Evolutionary conservation across 2,888 invertebrate species (phyloP).

Genomic region (Volucella inflata): DNA sequence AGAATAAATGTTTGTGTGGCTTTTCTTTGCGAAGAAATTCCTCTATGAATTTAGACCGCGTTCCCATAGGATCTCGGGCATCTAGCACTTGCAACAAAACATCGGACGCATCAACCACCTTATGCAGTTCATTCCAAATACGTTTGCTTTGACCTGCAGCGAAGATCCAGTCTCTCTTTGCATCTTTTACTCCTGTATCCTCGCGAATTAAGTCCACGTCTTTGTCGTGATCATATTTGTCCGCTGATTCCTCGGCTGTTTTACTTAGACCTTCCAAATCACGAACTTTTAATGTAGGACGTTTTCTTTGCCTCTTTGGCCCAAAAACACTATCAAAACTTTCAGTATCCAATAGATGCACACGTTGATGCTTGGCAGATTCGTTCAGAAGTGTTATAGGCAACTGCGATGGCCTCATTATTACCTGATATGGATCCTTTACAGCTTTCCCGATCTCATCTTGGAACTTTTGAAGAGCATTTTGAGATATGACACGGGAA

Average conservation of each 20-base stretch:
- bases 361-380: slow-evolving; percentile 93
- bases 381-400: slow-evolving; percentile 98
- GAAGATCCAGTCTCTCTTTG: slow-evolving; percentile 96
- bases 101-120: slow-evolving; percentile 99
- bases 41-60: slow-evolving; percentile 95
- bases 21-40: slow-evolving; percentile 97
- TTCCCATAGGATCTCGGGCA: slow-evolving; percentile 98
- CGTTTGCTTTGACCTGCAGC: slow-evolving; percentile 97
- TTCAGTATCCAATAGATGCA: slow-evolving; percentile 98
- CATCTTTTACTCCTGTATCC: slow-evolving; percentile 91
- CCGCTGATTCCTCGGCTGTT: slow-evolving; percentile 88
- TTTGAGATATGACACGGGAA: slow-evolving; percentile 97
- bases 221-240: slow-evolving; percentile 91
- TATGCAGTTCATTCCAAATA: slow-evolving; percentile 99
- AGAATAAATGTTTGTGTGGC: slow-evolving; percentile 97
- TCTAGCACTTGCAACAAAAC: slow-evolving; percentile 98
- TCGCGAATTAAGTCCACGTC: slow-evolving; percentile 93
- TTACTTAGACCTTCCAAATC: slow-evolving; percentile 92
- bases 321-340: slow-evolving; percentile 97
- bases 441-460: slow-evolving; percentile 97
- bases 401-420: slow-evolving; percentile 97
- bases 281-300: slow-evolving; percentile 90
- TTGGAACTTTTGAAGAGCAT: slow-evolving; percentile 94
- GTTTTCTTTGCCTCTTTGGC: slow-evolving; percentile 95
- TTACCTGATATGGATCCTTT: slow-evolving; percentile 98